Base-by-base conservation (phyloP, 2,888 invertebrate genomes). In the Hecatera dysodea region DNA sequence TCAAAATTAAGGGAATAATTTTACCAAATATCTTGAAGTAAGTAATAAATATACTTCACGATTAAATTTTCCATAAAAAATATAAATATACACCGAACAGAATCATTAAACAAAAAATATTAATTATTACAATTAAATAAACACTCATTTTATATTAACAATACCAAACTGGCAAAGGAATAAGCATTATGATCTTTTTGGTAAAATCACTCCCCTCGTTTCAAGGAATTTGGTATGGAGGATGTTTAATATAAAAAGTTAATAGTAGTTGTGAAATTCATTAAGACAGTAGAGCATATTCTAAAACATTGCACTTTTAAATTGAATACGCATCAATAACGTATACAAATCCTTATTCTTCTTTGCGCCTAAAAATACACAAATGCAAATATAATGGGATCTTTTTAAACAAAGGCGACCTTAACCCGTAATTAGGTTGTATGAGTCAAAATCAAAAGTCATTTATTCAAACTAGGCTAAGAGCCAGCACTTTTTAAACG, bases 141-240 rank as follows among this genome's bases (percentile, higher is more conserved):
- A 39, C 9, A 39, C 12, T 39, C 3, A 12, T 22, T 39, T n/a
- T 6, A 44, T 50, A 48, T 39, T 27, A 48, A 48, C 17, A 33
- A 15, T 44, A 42, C 3, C 0, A 29, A 22, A 17, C 29, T 29
- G 5, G 17, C 1, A 22, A 7, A n/a, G 7, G 2, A 4, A 33
- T n/a, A 5, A 7, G 50, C n/a, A 24, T 8, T 19, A 68, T 2
- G 12, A 50, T 50, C 2, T 19, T 73, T 74, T 74, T 74, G 9
- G 44, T 74, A 39, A 74, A 74, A n/a, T 29, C 55, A n/a, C 29
- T 46, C 44, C n/a, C 6, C 17, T 52, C 46, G 11, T 12, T 61
- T 15, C 53, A 74, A 65, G 39, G 1, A 24, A 55, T 9, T 19
- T 46, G 29, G 12, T 9, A 39, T n/a, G 39, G 39, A 65, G 24